A percentile compares a stretch with the other conserved stretches of the same genome.
Evolutionary conservation across 2,797 vertebrate species (phyloP).

Genomic region (Mareca strepera): DNA sequence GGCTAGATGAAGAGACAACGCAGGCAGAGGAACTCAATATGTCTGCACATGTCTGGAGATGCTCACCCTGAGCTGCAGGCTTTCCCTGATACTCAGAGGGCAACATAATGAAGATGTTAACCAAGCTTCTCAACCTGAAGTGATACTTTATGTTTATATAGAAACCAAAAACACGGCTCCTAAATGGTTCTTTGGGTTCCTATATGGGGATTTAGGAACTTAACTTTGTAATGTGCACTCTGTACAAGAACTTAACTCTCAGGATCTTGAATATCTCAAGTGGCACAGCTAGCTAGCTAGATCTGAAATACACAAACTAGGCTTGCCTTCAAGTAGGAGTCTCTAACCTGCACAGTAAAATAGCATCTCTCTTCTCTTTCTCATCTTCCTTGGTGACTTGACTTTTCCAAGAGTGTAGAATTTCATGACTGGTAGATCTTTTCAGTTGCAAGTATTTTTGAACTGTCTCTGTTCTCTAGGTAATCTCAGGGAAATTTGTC

Average conservation of each 20-base stretch:
- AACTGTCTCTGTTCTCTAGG: background rate
- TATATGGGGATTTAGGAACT: background rate
- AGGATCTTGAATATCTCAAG: background rate
- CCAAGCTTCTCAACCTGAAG: background rate
- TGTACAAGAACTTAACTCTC: background rate
- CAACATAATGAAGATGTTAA: background rate
- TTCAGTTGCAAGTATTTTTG: background rate
- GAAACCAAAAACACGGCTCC: background rate
- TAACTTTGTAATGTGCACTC: background rate
- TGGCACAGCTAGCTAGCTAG: background rate
- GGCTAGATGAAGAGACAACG: background rate
- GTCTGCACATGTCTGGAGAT: constrained; percentile 2
- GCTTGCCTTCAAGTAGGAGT: background rate
- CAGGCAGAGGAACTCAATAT: background rate
- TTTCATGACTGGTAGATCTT: background rate
- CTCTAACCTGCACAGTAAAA: background rate
- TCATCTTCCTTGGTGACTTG: background rate
- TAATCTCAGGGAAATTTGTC: background rate
- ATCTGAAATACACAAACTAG: background rate
- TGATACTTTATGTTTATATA: background rate
- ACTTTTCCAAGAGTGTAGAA: background rate
- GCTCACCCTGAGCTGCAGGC: background rate
- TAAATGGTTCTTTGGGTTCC: background rate
- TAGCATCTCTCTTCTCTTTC: background rate
- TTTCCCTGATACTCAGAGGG: background rate